Evolutionary conservation across 64 coral and sea anemone species (phyloP), one percentile per base, ranked within the genome.

Genomic region (Exaiptasia diaphana): DNA sequence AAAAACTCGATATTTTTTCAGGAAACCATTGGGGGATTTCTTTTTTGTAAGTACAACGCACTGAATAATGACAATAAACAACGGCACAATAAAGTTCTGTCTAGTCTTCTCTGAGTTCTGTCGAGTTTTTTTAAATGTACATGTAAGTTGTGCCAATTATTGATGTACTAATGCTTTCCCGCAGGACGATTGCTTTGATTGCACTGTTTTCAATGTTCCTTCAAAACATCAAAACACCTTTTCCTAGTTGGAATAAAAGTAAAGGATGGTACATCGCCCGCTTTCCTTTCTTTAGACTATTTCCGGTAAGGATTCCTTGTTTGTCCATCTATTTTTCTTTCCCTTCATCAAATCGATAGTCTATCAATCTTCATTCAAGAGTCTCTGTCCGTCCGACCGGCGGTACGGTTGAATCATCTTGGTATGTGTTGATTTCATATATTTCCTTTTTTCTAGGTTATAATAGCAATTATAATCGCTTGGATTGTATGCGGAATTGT

Each of bases 1-100:
- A n/a, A n/a, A n/a, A n/a, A n/a, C n/a, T n/a, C n/a, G n/a, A n/a
- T n/a, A 62, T 50, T 53, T 29, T 81, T 78, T 9, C 41, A 91
- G 88, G 88, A 3, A 79, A 60, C 13, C 91, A 93, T 41, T 93
- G 91, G 91, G 91, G 91, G 30, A 84, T 93, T 64, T 93, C 91
- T 6, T 50, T 65, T 45, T 69, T 65, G 86, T 90, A 36, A 90
- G 86, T 86, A 50, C 7, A 54, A 59, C 23, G 40, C 14, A 55
- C 6, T 17, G 24, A 26, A 2, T 21, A 25, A 25, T 12, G n/a
- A 12, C n/a, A 52, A 12, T 12, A 10, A 52, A 12, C 10, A 52
- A 52, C 10, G n/a, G n/a, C n/a, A n/a, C n/a, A n/a, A n/a, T n/a
- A n/a, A n/a, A n/a, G n/a, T n/a, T n/a, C n/a, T n/a, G n/a, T n/a